Evolutionary conservation across 2,888 invertebrate genomes (phyloP), one percentile per base, ranked within the genome.

Genomic region (Trileptium ribeirensis): DNA sequence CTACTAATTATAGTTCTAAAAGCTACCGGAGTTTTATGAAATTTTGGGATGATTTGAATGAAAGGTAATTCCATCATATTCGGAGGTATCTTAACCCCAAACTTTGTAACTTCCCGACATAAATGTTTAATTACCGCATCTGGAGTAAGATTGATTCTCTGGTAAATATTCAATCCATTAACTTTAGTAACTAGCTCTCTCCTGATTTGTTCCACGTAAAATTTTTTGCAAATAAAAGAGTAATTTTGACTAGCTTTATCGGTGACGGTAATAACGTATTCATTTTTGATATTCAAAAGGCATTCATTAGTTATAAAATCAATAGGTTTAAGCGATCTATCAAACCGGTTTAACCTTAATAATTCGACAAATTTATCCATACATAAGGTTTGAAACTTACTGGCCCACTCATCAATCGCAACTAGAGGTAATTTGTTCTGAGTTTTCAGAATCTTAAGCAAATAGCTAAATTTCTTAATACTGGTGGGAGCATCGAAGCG

Each of bases 1-100:
- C 70, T 29, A 15, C 33, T 8, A 70, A 70, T 70, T 33, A 70
- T 70, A 15, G 70, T 70, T 70, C 31, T 70, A n/a, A 70, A 70
- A 8, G 8, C 70, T 15, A 29, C 36, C 8, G 70, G 70, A n/a
- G 15, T 29, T 70, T 70, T 70, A 70, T 70, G 70, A 70, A 70
- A 70, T 70, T 70, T 29, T 15, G 70, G 70, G 36, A 70, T 70
- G 36, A 70, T 70, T 70, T 70, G 70, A 15, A 70, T 29, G 70
- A 70, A 70, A 19, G 70, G 70, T 15, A 70, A 36, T 19, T 29
- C 15, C 36, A 33, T 31, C 15, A 33, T 70, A 8, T 70, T 29
- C 15, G 8, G 8, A 8, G 29, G 33, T 29, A 70, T 36, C 15
- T 3, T 3, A n/a, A 70, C 8, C 8, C 8, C 31, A 19, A 15